Evolutionary conservation across 2,888 invertebrate species (phyloP).

Genomic region (Lissocephala sabroskyi): DNA sequence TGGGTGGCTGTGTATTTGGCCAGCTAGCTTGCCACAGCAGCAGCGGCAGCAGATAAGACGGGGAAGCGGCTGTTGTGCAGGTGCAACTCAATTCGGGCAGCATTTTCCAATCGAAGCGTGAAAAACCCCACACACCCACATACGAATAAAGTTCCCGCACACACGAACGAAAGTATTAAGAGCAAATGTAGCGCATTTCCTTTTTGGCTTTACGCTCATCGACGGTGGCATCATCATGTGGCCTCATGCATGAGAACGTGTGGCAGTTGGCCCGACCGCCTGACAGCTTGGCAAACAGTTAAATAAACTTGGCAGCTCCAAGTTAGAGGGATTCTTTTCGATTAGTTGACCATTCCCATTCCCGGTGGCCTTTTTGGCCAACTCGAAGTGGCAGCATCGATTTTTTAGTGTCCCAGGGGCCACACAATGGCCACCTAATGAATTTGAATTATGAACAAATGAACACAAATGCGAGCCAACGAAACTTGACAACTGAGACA

Average conservation of each 20-base stretch:
- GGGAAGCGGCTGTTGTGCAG: background rate
- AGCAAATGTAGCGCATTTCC: conserved; percentile 61
- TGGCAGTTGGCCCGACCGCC: conserved; percentile 53
- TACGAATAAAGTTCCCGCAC: conserved; percentile 43
- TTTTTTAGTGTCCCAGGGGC: conserved; percentile 19
- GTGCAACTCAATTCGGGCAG: conserved; percentile 19
- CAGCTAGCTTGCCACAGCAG: conserved; percentile 1
- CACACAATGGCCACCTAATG: conserved; percentile 52
- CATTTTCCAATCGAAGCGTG: conserved; percentile 54
- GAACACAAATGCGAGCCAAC: background rate
- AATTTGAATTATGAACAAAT: conserved; percentile 40
- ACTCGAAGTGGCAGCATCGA: conserved; percentile 33
- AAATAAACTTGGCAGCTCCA: conserved; percentile 55
- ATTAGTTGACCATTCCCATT: too few species aligned
- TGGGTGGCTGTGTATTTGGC: conserved; percentile 13
- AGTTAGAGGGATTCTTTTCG: too few species aligned
- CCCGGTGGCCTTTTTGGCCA: conserved; percentile 17
- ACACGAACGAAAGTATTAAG: conserved; percentile 40
- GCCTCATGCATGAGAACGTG: conserved; percentile 8
- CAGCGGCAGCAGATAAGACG: conserved; percentile 8
- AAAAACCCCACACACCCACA: conserved; percentile 47
- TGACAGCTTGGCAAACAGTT: conserved; percentile 63
- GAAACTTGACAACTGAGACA: conserved; percentile 3
- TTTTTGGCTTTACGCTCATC: conserved; percentile 43
- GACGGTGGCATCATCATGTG: conserved; percentile 3